These are phyloP conservation scores for Mythimna albipuncta DNA, from an alignment of 2,888 invertebrate species.

Conservation along the genomic window DNA sequence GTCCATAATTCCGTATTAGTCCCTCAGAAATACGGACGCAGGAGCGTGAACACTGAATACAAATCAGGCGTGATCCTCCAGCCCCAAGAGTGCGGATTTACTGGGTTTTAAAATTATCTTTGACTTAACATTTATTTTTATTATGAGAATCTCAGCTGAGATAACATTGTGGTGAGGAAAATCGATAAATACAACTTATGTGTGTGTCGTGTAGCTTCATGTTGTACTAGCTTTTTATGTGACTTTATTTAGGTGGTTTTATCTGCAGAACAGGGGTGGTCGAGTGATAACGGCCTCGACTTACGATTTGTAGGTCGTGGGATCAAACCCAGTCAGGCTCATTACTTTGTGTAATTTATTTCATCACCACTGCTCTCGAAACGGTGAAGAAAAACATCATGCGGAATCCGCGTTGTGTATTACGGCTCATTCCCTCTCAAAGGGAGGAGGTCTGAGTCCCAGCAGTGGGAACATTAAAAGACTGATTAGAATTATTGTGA, in stretches of 20 bases:
- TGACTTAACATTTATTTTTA: constrained; percentile 48
- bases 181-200: background rate
- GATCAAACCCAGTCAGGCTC: no score
- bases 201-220: background rate
- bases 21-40: constrained; percentile 74
- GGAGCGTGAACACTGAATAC: constrained; percentile 76
- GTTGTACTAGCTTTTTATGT: background rate
- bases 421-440: no score
- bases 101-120: constrained; percentile 66
- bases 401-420: no score
- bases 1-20: constrained; percentile 41
- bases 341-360: no score
- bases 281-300: no score
- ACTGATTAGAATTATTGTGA: no score
- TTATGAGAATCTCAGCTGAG: constrained; percentile 1
- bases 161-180: background rate
- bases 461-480: no score
- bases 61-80: constrained; percentile 75
- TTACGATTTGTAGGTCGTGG: no score
- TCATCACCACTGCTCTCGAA: no score
- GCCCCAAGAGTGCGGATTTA: constrained; percentile 70
- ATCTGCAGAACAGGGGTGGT: background rate
- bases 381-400: no score
- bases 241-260: background rate
- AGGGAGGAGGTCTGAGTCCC: no score